Percentiles rank a stretch among this genome's conserved stretches.
Evolutionary conservation across 2,888 invertebrate species (phyloP).

Genomic region (Apotomis turbidana): DNA sequence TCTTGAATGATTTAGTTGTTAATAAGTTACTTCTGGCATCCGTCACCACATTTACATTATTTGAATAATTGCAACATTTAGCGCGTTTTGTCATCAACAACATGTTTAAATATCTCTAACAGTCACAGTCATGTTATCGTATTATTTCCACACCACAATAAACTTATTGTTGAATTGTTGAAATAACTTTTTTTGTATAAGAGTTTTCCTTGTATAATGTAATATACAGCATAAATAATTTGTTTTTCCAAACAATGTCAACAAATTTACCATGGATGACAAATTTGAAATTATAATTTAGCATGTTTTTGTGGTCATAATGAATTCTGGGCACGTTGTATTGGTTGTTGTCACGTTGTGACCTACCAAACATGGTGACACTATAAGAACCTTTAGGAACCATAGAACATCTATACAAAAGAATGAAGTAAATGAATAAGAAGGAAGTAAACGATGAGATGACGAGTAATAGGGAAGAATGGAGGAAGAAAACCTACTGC

Average conservation of each 20-base stretch:
- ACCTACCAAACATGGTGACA: constrained; percentile 9
- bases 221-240: constrained; percentile 1
- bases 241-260: constrained; percentile 27
- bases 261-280: constrained; percentile 31
- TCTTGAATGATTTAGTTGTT: too few relatives aligned
- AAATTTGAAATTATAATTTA: constrained; percentile 36
- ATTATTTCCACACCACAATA: not conserved
- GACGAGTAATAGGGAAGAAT: too few relatives aligned
- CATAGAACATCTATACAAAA: not conserved
- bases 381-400: not conserved
- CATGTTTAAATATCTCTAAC: constrained; percentile 3
- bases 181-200: too few relatives aligned
- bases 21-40: too few relatives aligned
- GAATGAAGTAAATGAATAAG: too few relatives aligned
- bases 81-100: not conserved
- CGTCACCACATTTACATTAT: not conserved
- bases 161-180: constrained; percentile 4
- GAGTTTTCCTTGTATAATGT: constrained; percentile 6
- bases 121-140: not conserved
- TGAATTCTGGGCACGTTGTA: constrained; percentile 26
- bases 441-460: too few relatives aligned
- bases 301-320: constrained; percentile 14
- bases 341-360: constrained; percentile 22
- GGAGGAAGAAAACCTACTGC: too few relatives aligned
- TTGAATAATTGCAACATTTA: not conserved